Percentiles rank a stretch among this genome's conserved stretches.
These are phyloP conservation scores for Magallana gigas DNA, from an alignment of 1,140 invertebrate genomes.

Conservation along the genomic window DNA sequence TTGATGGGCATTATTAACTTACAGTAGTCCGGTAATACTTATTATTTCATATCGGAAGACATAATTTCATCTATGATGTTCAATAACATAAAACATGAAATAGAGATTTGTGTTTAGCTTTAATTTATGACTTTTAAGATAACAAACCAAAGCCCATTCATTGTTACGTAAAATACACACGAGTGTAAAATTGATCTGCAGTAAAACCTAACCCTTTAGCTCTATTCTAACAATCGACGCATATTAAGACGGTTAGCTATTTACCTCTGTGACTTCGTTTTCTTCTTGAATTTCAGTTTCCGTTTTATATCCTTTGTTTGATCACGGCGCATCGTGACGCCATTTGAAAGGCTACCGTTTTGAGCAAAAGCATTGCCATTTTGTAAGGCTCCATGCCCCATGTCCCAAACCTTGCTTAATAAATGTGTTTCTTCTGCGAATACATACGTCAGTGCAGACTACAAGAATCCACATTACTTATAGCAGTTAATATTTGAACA, in stretches of 20 bases:
- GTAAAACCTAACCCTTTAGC: no score
- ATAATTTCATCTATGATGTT: no score
- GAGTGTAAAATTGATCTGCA: no score
- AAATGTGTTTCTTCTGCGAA: neutral
- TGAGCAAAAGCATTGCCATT: neutral
- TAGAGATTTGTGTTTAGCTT: no score
- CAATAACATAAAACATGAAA: no score
- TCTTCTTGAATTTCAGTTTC: neutral
- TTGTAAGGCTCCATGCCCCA: slow-evolving; percentile 18
- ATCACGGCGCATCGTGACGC: neutral
- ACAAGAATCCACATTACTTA: neutral
- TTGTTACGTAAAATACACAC: no score
- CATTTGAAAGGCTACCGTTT: neutral
- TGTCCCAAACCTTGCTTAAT: neutral
- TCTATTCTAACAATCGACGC: no score
- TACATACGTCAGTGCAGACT: neutral
- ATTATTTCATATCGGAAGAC: no score
- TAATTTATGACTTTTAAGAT: no score
- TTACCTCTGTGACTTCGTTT: slow-evolving; percentile 16
- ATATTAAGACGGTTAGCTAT: neutral
- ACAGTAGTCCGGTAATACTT: no score
- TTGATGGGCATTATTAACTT: no score
- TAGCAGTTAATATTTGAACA: slow-evolving; percentile 28
- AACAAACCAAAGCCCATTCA: no score
- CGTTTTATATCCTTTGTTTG: neutral